Base-by-base conservation (phyloP, 2,113 vertebrate species). In the Bubo scandiacus region DNA sequence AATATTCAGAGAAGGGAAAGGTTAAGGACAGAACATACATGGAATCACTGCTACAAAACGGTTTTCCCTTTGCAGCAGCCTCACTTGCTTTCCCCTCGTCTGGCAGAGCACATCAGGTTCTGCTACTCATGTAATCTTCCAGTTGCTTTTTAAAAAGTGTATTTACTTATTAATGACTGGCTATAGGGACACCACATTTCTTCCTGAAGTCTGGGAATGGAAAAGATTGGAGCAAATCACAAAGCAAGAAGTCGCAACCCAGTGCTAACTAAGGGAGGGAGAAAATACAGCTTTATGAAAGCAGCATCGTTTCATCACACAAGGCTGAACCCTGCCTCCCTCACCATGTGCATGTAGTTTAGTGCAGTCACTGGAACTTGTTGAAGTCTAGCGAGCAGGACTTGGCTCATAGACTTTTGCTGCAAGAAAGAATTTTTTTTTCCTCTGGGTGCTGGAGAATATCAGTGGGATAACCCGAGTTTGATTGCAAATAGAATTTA, bases 91-190 rank as follows among this genome's bases (percentile, higher is more conserved):
- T 73, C 62, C 71, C 70, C 61, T 87, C 4, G 2, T 83, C 88
- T 71, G 36, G 29, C 61, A 81, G 59, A 66, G 57, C 57, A 51
- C 45, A 84, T 87, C 67, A 84, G 57, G 65, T 86, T 92, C 93
- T 73, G 42, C 78, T 72, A 75, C 1, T 21, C 59, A 14, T 52
- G n/a, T 51, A 59, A 85, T 38, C 36, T 68, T 43, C 14, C 38
- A 59, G 57, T 5, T 70, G 30, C 8, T 70, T 77, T 94, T 68
- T 15, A 2, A 32, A 73, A 52, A 67, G 55, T 45, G 13, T 34
- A 86, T 88, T 93, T 94, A 85, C 51, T 87, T 86, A 74, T 86
- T 86, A 90, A 91, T 49, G 77, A 52, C 83, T 49, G 29, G 25
- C 80, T 57, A 52, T 19, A 67, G 75, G 81, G 62, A 45, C 61